phyloP scores from a whole-genome alignment of 2,113 vertebrate genomes.

The Arenaria interpres region DNA sequence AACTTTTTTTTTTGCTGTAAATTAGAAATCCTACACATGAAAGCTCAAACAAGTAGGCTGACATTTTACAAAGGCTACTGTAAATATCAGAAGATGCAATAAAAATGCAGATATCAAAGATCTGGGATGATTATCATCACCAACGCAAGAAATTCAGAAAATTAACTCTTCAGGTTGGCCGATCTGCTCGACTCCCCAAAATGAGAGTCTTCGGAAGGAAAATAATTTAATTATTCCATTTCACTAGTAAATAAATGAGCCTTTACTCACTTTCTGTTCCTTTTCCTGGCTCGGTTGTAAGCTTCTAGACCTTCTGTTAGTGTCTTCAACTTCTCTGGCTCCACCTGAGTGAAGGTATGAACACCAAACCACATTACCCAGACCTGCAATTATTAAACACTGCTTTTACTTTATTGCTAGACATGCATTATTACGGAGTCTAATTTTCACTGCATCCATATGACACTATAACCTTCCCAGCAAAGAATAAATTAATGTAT shows the following conservation, averaged over 20 bases:
- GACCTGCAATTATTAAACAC: slow-evolving; percentile 34
- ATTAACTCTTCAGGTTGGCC: neutral
- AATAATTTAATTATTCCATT: accelerated
- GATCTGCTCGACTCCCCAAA: neutral
- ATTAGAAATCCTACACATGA: neutral
- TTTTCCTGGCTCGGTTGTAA: slow-evolving; percentile 88
- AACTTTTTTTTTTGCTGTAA: neutral
- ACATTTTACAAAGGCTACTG: neutral
- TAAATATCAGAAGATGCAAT: neutral
- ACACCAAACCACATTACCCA: slow-evolving; percentile 74
- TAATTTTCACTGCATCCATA: neutral
- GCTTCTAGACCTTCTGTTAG: slow-evolving; percentile 96
- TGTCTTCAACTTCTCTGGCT: slow-evolving; percentile 95
- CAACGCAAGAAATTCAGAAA: neutral
- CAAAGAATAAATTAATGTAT: neutral
- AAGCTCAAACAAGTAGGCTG: neutral
- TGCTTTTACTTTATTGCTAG: slow-evolving; percentile 15
- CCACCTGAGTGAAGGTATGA: slow-evolving; percentile 84
- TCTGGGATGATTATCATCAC: neutral
- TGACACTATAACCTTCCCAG: neutral
- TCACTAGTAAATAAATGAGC: neutral
- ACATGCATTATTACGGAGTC: neutral
- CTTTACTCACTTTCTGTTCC: slow-evolving; percentile 91
- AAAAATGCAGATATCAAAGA: neutral
- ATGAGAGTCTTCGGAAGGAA: neutral